Base-by-base conservation (phyloP, 2,888 invertebrate genomes). In the Hypomecis punctinalis region DNA sequence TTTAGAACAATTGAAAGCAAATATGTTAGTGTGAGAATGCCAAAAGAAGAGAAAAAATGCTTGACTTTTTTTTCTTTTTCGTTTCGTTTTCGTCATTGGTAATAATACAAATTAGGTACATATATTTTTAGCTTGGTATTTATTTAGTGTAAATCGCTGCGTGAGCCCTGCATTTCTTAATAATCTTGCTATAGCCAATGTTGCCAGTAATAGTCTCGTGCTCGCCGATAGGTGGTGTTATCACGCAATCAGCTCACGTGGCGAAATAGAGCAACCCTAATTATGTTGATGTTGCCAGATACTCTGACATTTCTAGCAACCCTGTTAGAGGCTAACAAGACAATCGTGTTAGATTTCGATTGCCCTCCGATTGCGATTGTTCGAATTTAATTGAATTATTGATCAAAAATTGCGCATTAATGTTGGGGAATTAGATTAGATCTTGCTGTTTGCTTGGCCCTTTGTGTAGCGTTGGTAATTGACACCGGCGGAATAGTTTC, bases 201-300 rank as follows among this genome's bases (percentile, higher is more conserved):
- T 64, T 71, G 70, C 68, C 66, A 69, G 74, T 70, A 60, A 71
- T 71, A 78, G 79, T 79, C 80, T 77, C 82, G 79, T 80, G 60
- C 51, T 77, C 75, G 71, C 74, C 66, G 72, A 76, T 80, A 74
- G 72, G 66, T 72, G 60, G 61, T 51, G 62, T 13, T 69, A 69
- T 69, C 68, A 1, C 52, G 46, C 68, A 67, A 70, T 71, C 68
- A 11, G 64, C 47, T 74, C 67, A 71, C 77, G 82, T 72, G 75
- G 74, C 66, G 67, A 68, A 69, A 68, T 74, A 78, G 76, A 75
- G 66, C 72, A 68, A 42, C 55, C 76, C 78, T 83, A 83, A 84
- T 84, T 84, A 81, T 78, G 76, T 79, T 71, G 82, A 84, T 82
- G 71, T 74, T 64, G 71, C 57, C 65, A 60, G 81, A 81, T 79